These are phyloP conservation scores for Plutomurus gul DNA, from an alignment of 1,140 invertebrate genomes.

Conservation along the genomic window DNA sequence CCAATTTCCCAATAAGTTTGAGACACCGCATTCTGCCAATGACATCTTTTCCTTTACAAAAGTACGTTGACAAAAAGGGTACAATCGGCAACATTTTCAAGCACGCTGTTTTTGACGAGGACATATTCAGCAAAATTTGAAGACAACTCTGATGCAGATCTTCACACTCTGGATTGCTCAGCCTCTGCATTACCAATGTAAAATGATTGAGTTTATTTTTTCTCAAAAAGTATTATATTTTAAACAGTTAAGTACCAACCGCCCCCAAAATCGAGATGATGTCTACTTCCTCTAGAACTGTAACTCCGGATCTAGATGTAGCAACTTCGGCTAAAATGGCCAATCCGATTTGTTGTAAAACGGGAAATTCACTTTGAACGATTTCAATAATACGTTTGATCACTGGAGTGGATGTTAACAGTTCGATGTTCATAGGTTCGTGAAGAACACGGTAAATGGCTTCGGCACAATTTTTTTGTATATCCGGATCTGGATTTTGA, in stretches of 20 bases:
- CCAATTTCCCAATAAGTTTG: conserved; percentile 32
- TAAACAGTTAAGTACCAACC: background rate
- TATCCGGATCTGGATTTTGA: conserved; percentile 43
- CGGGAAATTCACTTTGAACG: conserved; percentile 38
- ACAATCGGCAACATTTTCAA: background rate
- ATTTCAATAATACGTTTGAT: conserved; percentile 13
- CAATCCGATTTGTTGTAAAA: conserved; percentile 40
- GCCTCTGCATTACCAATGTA: background rate
- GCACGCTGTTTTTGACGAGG: background rate
- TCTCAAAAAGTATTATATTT: background rate
- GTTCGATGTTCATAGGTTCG: conserved; percentile 41
- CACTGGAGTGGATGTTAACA: background rate
- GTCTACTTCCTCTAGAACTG: conserved; percentile 32
- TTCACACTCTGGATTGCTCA: conserved; percentile 5
- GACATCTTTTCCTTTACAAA: conserved; percentile 12
- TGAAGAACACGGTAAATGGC: conserved; percentile 42
- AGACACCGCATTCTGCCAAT: background rate
- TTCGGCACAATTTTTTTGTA: conserved; percentile 43
- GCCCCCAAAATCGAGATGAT: background rate
- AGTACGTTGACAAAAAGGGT: background rate
- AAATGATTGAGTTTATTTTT: background rate
- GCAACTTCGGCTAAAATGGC: conserved; percentile 37
- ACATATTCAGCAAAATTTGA: conserved; percentile 26
- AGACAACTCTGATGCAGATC: conserved; percentile 40
- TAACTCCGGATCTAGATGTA: background rate